Evolutionary conservation across 37 sponge, comb jelly and placozoan species (phyloP).

Genomic region (Lycopodina hypogea): DNA sequence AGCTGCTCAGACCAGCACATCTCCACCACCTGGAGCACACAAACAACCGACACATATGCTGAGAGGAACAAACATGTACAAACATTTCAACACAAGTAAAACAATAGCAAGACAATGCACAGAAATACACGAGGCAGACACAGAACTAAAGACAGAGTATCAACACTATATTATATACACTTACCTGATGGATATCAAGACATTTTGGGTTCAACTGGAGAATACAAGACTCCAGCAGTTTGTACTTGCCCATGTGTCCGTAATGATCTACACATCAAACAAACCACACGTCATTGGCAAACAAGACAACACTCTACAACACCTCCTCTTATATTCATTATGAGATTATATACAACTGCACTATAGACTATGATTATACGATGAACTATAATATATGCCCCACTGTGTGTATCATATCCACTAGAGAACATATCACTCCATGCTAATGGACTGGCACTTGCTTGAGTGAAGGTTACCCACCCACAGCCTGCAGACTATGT

Average conservation of each 20-base stretch:
- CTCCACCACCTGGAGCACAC: constrained; percentile 49
- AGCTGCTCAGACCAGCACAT: constrained; percentile 76
- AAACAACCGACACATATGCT: no score
- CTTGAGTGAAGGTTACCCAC: no score
- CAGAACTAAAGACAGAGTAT: neutral
- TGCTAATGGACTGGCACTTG: no score
- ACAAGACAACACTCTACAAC: neutral
- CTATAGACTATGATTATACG: no score
- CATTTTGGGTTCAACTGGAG: constrained; percentile 50
- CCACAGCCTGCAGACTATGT: no score
- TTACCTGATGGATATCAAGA: constrained; percentile 69
- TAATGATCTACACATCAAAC: constrained; percentile 28
- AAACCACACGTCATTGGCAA: neutral
- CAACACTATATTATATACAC: neutral
- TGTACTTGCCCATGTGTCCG: constrained; percentile 20
- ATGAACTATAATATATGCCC: no score
- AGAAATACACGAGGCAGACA: neutral
- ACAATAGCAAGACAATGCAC: neutral
- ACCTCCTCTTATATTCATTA: neutral
- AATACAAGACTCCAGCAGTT: constrained; percentile 56
- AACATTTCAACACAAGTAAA: neutral
- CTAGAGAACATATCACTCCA: no score
- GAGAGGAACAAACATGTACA: neutral
- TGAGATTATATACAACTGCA: neutral
- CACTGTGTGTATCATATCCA: no score